These are phyloP conservation scores for Agelaius phoeniceus DNA, from an alignment of 2,113 vertebrate genomes.

Conservation along the genomic window DNA sequence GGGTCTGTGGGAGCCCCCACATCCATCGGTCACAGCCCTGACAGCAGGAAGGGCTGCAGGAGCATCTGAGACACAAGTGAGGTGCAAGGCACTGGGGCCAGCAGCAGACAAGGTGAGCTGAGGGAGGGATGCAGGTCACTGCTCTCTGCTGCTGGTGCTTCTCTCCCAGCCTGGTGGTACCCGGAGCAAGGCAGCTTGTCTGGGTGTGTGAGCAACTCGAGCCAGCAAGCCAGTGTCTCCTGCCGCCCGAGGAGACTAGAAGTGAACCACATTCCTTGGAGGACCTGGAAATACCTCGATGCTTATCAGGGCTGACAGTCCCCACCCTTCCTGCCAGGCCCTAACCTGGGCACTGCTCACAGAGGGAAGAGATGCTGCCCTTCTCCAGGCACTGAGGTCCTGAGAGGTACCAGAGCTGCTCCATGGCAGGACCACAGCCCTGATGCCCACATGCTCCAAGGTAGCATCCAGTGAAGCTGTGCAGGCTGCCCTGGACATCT, in stretches of 20 bases:
- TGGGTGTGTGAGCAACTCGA: conserved; percentile 34
- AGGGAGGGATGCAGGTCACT: neutral
- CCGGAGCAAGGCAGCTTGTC: neutral
- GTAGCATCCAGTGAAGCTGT: neutral
- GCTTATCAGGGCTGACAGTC: conserved; percentile 52
- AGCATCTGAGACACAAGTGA: neutral
- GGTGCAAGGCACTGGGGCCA: neutral
- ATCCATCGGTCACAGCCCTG: rapidly evolving
- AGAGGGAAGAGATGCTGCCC: neutral
- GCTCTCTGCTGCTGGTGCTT: neutral
- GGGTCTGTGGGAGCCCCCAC: neutral
- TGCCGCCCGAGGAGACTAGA: conserved; percentile 17
- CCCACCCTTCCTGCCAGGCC: conserved; percentile 55
- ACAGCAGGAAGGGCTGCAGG: neutral
- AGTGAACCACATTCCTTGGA: conserved; percentile 38
- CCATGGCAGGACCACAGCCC: neutral
- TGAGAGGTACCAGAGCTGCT: neutral
- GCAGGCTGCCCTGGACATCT: neutral
- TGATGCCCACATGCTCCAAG: neutral
- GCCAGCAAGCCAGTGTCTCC: conserved; percentile 28
- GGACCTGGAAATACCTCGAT: conserved; percentile 57
- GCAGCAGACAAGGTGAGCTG: neutral
- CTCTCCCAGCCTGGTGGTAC: neutral
- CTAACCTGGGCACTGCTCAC: neutral
- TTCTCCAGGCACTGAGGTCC: neutral